Evolutionary conservation across 2,113 vertebrate genomes (phyloP).

Genomic region (Pelmatolapia mariae): DNA sequence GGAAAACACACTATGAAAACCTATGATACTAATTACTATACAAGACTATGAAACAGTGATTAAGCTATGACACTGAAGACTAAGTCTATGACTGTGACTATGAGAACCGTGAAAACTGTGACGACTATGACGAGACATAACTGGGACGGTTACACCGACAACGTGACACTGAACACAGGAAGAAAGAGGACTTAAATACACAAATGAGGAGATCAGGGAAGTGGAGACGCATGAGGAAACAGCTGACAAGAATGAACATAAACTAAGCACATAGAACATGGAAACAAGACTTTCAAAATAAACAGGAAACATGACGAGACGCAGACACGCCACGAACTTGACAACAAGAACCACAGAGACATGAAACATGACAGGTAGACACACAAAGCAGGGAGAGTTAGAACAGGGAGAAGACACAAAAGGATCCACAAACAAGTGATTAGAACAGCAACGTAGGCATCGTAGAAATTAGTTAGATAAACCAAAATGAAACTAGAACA

Average conservation of each 20-base stretch:
- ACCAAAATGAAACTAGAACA: background rate
- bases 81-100: background rate
- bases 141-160: background rate
- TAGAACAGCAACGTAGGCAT: background rate
- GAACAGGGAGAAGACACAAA: background rate
- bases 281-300: background rate
- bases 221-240: rapidly evolving
- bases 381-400: rapidly evolving
- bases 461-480: rapidly evolving
- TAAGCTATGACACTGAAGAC: background rate
- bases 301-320: rapidly evolving
- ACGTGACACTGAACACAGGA: background rate
- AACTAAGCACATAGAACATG: rapidly evolving
- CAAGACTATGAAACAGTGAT: background rate
- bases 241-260: background rate
- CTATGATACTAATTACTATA: background rate
- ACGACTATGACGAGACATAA: background rate
- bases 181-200: background rate
- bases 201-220: rapidly evolving
- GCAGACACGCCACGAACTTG: background rate
- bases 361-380: background rate
- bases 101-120: rapidly evolving
- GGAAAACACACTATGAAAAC: background rate
- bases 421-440: background rate
- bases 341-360: background rate